Conservation (phyloP, 1,140 invertebrate genomes). For the Brachionus sp. region DNA sequence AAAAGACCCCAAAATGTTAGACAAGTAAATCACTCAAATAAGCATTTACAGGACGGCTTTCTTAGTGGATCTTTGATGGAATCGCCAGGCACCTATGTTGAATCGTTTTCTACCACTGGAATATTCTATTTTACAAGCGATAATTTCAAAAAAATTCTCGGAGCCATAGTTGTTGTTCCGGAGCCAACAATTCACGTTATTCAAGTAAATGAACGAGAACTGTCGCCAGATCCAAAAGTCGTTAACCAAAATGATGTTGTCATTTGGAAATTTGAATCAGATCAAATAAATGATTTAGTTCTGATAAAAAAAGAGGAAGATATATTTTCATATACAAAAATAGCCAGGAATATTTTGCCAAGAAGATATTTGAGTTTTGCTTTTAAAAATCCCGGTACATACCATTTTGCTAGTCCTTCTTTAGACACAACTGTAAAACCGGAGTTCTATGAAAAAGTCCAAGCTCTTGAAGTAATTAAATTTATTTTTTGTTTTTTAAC, state of each 20-base stretch:
- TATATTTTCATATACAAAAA: neutral
- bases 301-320: constrained; percentile 50
- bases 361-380: constrained; percentile 54
- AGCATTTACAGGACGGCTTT: constrained; percentile 53
- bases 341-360: constrained; percentile 6
- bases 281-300: constrained; percentile 50
- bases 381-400: constrained; percentile 52
- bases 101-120: constrained; percentile 54
- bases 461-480: neutral
- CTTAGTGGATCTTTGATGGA: constrained; percentile 55
- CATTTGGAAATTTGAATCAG: constrained; percentile 54
- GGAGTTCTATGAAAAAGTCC: neutral
- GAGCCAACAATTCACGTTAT: constrained; percentile 57
- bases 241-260: constrained; percentile 56
- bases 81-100: constrained; percentile 56
- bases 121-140: constrained; percentile 58
- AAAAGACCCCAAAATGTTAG: constrained; percentile 57
- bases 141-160: constrained; percentile 53
- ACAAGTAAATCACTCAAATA: constrained; percentile 56
- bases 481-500: neutral
- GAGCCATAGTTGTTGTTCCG: constrained; percentile 55
- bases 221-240: constrained; percentile 54
- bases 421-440: constrained; percentile 49
- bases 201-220: constrained; percentile 49
- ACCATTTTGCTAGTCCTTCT: constrained; percentile 56